Evolutionary conservation across 2,113 vertebrate species (phyloP), one percentile per base, ranked within the genome.

Genomic region (Tachysurus fulvidraco): DNA sequence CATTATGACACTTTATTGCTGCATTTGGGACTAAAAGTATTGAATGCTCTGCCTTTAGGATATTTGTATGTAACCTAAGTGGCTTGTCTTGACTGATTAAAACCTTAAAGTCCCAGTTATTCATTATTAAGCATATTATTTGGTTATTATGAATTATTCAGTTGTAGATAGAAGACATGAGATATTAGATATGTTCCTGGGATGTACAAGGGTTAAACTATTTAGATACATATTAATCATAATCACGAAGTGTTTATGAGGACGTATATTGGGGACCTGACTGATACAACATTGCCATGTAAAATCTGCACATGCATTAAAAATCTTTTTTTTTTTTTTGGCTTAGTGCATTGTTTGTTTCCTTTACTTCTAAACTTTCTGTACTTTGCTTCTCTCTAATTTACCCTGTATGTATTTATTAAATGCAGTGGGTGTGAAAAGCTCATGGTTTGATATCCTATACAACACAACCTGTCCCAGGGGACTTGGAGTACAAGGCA

Each of bases 301-400:
- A 55, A 57, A 79, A 30, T 10, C 76, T 79, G 50, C 46, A 77
- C 46, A 52, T n/a, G 12, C 11, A 79, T 55, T 79, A 79, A 79
- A 79, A 57, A 57, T 11, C 50, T 10, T 5, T 9, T 52, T 55
- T 10, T 0, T 9, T 28, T 54, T 54, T 79, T 10, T 28, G 50
- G n/a, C 2, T n/a, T 19, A 25, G 71, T 50, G 44, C 11, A n/a
- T 12, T 76, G 19, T 52, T 30, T 30, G 11, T 78, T 52, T 79
- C 50, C 16, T 57, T 36, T 36, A 30, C 1, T 79, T 79, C n/a
- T 3, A 30, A 55, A 30, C 55, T 55, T 30, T 52, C 14, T 46
- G 19, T 50, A 25, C 25, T 50, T 74, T 5, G 46, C 25, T 50
- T 12, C 3, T 2, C 6, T 46, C 11, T 25, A 5, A 46, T 46